Evolutionary conservation across 1,140 invertebrate species (phyloP).

Genomic region (Elymnias hypermnestra): DNA sequence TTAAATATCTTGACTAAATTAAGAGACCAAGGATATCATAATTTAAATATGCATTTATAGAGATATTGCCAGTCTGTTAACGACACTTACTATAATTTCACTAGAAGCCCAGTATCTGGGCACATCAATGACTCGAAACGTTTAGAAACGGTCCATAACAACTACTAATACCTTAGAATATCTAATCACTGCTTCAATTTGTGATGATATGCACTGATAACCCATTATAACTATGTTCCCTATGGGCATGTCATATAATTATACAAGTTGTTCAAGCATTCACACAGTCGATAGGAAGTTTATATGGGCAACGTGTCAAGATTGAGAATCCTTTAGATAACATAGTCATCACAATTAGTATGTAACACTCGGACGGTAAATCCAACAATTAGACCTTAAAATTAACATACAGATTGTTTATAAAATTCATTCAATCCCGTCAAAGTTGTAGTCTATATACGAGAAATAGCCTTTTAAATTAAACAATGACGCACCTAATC

Average conservation of each 20-base stretch:
- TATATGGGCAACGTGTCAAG: slow-evolving; percentile 54
- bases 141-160: slow-evolving; percentile 71
- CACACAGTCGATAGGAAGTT: slow-evolving; percentile 41
- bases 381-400: slow-evolving; percentile 71
- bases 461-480: slow-evolving; percentile 72
- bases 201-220: too few species aligned
- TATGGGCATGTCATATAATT: slow-evolving; percentile 48
- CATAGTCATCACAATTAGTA: slow-evolving; percentile 69
- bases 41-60: slow-evolving; percentile 70
- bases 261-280: slow-evolving; percentile 53
- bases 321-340: slow-evolving; percentile 54
- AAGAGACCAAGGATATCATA: slow-evolving; percentile 72
- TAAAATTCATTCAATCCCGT: slow-evolving; percentile 72
- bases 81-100: slow-evolving; percentile 73
- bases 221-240: slow-evolving; percentile 47
- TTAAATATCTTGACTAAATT: slow-evolving; percentile 74
- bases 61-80: slow-evolving; percentile 74
- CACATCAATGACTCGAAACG: slow-evolving; percentile 66
- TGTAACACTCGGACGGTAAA: slow-evolving; percentile 71
- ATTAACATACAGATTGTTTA: slow-evolving; percentile 71
- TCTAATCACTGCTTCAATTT: slow-evolving; percentile 65
- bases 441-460: slow-evolving; percentile 61
- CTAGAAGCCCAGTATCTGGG: slow-evolving; percentile 70
- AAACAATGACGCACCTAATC: slow-evolving; percentile 57
- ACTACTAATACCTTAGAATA: slow-evolving; percentile 75